Base-by-base conservation (phyloP, 2,888 invertebrate genomes). In the Andrena flavipes region DNA sequence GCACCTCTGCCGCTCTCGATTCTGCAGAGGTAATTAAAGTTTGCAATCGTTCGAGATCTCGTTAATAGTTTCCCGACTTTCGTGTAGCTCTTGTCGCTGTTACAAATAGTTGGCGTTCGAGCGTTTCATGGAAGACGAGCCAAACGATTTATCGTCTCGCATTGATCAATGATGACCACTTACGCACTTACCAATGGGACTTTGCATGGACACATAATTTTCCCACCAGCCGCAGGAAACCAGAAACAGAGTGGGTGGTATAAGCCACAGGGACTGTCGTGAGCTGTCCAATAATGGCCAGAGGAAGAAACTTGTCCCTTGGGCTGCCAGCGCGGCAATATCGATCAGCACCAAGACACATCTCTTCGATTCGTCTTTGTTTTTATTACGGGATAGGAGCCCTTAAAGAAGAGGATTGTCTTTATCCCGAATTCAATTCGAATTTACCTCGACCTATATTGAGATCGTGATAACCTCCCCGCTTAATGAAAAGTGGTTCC, bases 221-320 rank as follows among this genome's bases (percentile, higher is more conserved):
- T 99, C 99, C 99, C 99, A 99, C 98, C 99, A 99, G 30, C 98
- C 98, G 54, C 98, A 95, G 0, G 99, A 99, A 84, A 98, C 97
- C 90, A 98, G 96, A 73, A 98, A 94, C 51, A 98, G 96, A 0
- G 98, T 96, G 0, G 98, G 95, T 0, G 99, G 98, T 88, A 99
- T 97, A 62, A 98, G 95, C 97, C 97, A 98, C 54, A 98, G 94
- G 70, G 96, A 96, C 0, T 96, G 96, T 83, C 96, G 96, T 84
- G 92, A 88, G 16, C 96, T 96, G 92, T 97, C 97, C 80, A 97
- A 94, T 73, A 98, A 94, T n/a, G 98, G 98, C 98, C 98, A 99
- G 20, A 98, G 96, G 80, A 99, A 96, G 89, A 99, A 97, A 3
- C 98, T 98, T 0, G 98, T 98, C 8, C 97, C 96, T 95, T 99